phyloP scores from a whole-genome alignment of 2,797 vertebrate genomes.

The Labroides dimidiatus region DNA sequence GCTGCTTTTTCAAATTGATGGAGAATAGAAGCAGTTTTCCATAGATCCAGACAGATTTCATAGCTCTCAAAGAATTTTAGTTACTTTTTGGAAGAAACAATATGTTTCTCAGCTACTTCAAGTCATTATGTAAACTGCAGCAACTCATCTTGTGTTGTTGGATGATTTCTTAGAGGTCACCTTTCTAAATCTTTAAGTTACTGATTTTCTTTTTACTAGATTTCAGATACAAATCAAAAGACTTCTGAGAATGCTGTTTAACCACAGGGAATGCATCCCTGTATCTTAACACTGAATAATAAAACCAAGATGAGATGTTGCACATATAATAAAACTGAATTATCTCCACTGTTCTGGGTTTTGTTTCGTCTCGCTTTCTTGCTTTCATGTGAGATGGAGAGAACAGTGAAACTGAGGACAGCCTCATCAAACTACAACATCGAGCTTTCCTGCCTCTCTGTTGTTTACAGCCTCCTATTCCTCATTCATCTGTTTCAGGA shows the following conservation, averaged over 20 bases:
- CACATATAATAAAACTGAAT: slow-evolving; percentile 26
- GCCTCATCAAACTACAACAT: slow-evolving; percentile 57
- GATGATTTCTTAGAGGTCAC: not conserved
- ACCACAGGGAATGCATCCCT: not conserved
- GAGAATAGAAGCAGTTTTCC: not conserved
- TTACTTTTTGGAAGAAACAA: slow-evolving; percentile 28
- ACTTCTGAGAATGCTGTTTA: not conserved
- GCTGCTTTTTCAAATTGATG: slow-evolving; percentile 31
- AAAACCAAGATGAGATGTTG: slow-evolving; percentile 9
- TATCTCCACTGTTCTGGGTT: slow-evolving; percentile 18
- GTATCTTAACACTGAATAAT: not conserved
- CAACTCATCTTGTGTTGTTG: slow-evolving; percentile 32
- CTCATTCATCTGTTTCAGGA: slow-evolving; percentile 83
- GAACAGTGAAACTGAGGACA: slow-evolving; percentile 45
- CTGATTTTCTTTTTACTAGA: not conserved
- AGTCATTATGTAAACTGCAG: slow-evolving; percentile 33
- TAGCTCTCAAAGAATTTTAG: not conserved
- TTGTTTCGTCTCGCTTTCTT: slow-evolving; percentile 40
- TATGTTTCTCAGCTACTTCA: slow-evolving; percentile 14
- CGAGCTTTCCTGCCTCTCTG: slow-evolving; percentile 43
- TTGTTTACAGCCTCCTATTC: slow-evolving; percentile 56
- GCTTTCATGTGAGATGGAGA: slow-evolving; percentile 50
- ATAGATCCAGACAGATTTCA: not conserved
- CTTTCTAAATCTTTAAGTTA: slow-evolving; percentile 23
- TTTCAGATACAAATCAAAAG: slow-evolving; percentile 1